Percentiles rank a stretch among this genome's conserved stretches.
These are phyloP conservation scores for Malurus melanocephalus DNA, from an alignment of 2,113 vertebrate genomes.

Conservation along the genomic window DNA sequence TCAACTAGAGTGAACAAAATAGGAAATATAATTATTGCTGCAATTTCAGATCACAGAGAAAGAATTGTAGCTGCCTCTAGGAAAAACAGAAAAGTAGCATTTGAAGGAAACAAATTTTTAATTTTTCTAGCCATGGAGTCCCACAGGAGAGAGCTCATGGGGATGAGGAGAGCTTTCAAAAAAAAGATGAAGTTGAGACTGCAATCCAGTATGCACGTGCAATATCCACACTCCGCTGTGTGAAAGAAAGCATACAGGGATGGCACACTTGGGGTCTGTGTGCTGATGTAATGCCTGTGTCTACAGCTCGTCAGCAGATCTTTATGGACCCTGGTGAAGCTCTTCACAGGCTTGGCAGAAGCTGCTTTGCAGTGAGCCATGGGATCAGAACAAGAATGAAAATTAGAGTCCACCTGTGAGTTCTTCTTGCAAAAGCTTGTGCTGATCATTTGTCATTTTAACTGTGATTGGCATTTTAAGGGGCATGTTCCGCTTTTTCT, in stretches of 20 bases:
- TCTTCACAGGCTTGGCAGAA: background rate
- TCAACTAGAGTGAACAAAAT: slow-evolving; percentile 38
- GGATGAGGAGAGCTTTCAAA: background rate
- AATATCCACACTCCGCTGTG: background rate
- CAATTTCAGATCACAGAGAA: slow-evolving; percentile 41
- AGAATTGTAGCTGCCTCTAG: slow-evolving; percentile 29
- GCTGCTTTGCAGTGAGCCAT: background rate
- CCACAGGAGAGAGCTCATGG: background rate
- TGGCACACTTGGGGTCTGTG: background rate
- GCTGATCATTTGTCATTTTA: background rate
- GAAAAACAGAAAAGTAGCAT: slow-evolving; percentile 14
- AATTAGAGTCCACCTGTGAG: background rate
- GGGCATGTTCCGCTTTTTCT: background rate
- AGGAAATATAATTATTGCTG: slow-evolving; percentile 58
- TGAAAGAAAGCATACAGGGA: background rate
- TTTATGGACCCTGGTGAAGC: background rate
- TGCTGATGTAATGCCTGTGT: background rate
- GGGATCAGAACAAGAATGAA: background rate
- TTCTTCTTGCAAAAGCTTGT: background rate
- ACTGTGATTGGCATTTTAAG: background rate
- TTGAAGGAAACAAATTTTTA: slow-evolving; percentile 33
- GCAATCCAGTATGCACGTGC: background rate
- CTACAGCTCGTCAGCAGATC: background rate
- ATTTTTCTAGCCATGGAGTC: slow-evolving; percentile 17
- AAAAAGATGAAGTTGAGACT: background rate